Evolutionary conservation across 1,140 invertebrate genomes (phyloP).

Genomic region (Leptinotarsa defecta): DNA sequence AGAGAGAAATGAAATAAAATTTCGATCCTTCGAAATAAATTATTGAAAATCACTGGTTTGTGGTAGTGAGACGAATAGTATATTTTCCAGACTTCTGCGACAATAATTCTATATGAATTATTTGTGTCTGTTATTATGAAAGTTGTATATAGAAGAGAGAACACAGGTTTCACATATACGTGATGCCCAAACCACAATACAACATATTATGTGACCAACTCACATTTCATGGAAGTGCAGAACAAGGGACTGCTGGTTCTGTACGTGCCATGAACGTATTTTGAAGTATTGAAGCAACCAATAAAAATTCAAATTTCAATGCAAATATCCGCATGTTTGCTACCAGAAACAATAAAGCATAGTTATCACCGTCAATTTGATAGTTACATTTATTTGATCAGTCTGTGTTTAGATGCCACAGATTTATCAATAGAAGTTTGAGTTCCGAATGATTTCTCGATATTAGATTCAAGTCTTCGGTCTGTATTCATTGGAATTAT

Average conservation of each 20-base stretch:
- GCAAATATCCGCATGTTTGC: background rate
- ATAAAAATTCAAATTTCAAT: background rate
- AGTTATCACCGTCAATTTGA: too few relatives aligned
- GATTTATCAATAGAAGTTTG: too few relatives aligned
- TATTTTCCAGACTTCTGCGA: too few relatives aligned
- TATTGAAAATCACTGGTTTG: too few relatives aligned
- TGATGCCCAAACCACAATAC: background rate
- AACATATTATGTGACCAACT: conserved; percentile 8
- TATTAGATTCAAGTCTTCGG: too few relatives aligned
- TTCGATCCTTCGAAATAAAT: too few relatives aligned
- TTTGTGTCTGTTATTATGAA: background rate
- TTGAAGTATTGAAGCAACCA: background rate
- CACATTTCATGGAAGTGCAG: background rate
- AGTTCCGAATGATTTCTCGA: too few relatives aligned
- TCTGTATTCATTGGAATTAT: too few relatives aligned
- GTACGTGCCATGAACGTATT: background rate
- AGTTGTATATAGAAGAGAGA: background rate
- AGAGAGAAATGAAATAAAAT: background rate
- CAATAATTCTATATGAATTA: background rate
- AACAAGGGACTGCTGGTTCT: background rate
- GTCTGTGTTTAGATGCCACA: too few relatives aligned
- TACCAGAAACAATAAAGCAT: too few relatives aligned
- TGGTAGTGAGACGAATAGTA: too few relatives aligned
- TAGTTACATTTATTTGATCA: too few relatives aligned
- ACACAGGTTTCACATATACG: background rate